These are phyloP conservation scores for Amaurobius ferox DNA, from an alignment of 2,888 invertebrate species.

Conservation along the genomic window DNA sequence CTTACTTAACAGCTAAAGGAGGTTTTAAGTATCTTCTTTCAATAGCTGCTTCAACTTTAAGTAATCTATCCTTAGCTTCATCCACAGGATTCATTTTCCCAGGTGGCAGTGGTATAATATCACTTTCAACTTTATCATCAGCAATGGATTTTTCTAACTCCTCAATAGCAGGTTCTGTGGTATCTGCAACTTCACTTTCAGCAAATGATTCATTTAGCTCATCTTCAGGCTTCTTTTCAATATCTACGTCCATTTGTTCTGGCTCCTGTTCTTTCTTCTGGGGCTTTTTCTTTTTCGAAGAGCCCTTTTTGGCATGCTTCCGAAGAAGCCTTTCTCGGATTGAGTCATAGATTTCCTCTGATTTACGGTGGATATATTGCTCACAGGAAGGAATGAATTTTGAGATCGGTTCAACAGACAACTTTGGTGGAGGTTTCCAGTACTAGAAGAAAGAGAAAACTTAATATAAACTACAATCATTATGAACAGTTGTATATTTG, in stretches of 20 bases:
- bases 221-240: conserved; percentile 68
- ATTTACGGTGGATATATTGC: conserved; percentile 34
- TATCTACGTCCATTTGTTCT: conserved; percentile 37
- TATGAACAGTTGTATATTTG: too few species aligned
- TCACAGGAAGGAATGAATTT: conserved; percentile 79
- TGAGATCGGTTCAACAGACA: conserved; percentile 81
- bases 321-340: conserved; percentile 40
- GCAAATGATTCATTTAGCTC: conserved; percentile 74
- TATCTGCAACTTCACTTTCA: conserved; percentile 53
- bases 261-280: conserved; percentile 35
- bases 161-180: conserved; percentile 25
- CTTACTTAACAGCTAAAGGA: conserved; percentile 73
- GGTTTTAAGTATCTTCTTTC: conserved; percentile 83
- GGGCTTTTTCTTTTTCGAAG: conserved; percentile 46
- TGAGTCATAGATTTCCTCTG: conserved; percentile 59
- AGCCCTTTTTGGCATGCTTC: conserved; percentile 45
- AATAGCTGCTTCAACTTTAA: conserved; percentile 91
- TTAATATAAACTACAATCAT: not conserved
- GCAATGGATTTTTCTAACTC: conserved; percentile 40
- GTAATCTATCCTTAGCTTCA: conserved; percentile 85
- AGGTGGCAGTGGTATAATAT: conserved; percentile 39
- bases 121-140: conserved; percentile 58
- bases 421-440: conserved; percentile 86
- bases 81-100: conserved; percentile 78
- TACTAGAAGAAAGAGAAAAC: conserved; percentile 78